Evolutionary conservation across 2,888 invertebrate genomes (phyloP).

Genomic region (Drosophila conformis): DNA sequence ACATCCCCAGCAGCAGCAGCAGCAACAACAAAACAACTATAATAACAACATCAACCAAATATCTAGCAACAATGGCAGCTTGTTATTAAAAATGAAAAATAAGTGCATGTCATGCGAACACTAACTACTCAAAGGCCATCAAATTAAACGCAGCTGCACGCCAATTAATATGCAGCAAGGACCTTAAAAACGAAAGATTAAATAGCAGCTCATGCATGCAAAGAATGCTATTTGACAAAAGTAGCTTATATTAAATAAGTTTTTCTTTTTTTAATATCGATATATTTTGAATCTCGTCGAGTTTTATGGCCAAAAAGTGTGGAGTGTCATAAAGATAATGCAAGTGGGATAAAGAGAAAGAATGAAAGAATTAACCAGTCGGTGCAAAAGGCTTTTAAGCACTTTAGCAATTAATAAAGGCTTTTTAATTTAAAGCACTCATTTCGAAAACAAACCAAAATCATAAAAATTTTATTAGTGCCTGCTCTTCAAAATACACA

Average conservation of each 20-base stretch:
- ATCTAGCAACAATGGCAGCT: constrained; percentile 50
- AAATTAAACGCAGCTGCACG: constrained; percentile 19
- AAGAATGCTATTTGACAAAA: neutral
- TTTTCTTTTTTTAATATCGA: neutral
- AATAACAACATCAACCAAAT: constrained; percentile 36
- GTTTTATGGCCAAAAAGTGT: neutral
- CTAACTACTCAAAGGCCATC: constrained; percentile 11
- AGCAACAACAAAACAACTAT: neutral
- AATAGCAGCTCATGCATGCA: neutral
- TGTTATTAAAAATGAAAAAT: constrained; percentile 43
- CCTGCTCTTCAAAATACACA: neutral
- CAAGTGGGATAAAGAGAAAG: neutral
- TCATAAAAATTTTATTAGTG: neutral
- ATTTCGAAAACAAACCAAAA: neutral
- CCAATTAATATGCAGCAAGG: constrained; percentile 24
- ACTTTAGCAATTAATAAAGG: neutral
- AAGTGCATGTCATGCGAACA: constrained; percentile 27
- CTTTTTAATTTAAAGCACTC: neutral
- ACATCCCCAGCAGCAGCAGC: constrained; percentile 8
- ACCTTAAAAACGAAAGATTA: neutral
- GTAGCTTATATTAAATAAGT: neutral
- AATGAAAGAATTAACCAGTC: neutral
- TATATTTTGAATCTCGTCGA: neutral
- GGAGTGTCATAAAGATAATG: neutral
- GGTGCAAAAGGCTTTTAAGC: neutral